Evolutionary conservation across 2,888 invertebrate species (phyloP).

Genomic region (Lamellibrachia columna): DNA sequence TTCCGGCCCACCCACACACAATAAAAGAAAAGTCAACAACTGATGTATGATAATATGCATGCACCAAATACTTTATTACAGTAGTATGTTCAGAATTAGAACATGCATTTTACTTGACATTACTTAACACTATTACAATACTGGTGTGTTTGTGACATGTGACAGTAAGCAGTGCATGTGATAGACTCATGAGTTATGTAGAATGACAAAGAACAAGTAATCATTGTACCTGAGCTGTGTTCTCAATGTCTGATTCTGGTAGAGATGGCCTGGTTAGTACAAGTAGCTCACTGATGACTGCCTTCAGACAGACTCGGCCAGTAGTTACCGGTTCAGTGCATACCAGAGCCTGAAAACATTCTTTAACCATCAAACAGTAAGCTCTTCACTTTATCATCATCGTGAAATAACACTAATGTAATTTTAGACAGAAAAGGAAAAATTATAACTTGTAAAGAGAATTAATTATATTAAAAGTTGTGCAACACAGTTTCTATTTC

Average conservation of each 20-base stretch:
- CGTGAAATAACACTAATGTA: not conserved
- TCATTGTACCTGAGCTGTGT: constrained; percentile 35
- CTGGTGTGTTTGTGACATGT: not conserved
- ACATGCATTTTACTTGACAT: not conserved
- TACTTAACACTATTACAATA: not conserved
- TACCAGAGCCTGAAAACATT: not conserved
- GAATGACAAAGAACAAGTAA: not conserved
- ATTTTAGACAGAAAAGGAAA: not conserved
- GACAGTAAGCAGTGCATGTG: too few species aligned
- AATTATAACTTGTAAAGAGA: not conserved
- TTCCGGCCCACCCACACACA: too few species aligned
- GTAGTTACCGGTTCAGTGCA: constrained; percentile 56
- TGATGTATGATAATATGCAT: too few species aligned
- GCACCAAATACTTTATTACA: too few species aligned
- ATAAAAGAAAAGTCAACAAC: too few species aligned
- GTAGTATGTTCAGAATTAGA: too few species aligned
- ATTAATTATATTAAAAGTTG: not conserved
- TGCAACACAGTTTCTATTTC: not conserved
- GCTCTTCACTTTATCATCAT: too few species aligned
- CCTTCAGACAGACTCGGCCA: constrained; percentile 71
- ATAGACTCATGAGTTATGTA: not conserved
- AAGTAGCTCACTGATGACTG: constrained; percentile 72
- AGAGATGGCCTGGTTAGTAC: constrained; percentile 58
- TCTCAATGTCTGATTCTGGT: constrained; percentile 23
- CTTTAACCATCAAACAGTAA: not conserved